Percentiles rank a stretch among this genome's conserved stretches.
phyloP scores from a whole-genome alignment of 1,140 invertebrate species.

The Macrotrachela quadricornifera region DNA sequence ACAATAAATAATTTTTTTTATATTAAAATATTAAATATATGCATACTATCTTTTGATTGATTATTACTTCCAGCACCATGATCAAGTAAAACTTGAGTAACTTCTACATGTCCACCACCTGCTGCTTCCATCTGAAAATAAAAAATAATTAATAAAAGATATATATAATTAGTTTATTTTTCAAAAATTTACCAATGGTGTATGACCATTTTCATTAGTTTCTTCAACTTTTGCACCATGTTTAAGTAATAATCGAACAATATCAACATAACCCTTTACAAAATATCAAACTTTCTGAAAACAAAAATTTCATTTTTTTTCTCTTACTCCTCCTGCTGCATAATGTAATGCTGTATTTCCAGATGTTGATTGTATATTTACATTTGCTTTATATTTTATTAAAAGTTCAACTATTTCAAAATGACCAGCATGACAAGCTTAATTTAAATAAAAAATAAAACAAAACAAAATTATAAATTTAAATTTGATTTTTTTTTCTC shows the following conservation, averaged over 20 bases:
- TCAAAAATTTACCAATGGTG: constrained; percentile 88
- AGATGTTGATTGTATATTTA: constrained; percentile 73
- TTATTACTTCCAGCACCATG: constrained; percentile 39
- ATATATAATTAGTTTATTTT: constrained; percentile 32
- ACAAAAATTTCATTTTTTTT: too few species aligned
- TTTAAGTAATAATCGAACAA: constrained; percentile 37
- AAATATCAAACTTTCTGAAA: too few species aligned
- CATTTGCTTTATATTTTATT: constrained; percentile 71
- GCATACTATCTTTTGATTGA: constrained; percentile 73
- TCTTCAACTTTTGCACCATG: constrained; percentile 60
- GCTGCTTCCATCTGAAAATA: constrained; percentile 97
- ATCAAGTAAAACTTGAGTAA: constrained; percentile 42
- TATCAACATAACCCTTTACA: constrained; percentile 77
- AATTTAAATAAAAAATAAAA: too few species aligned
- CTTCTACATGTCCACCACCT: constrained; percentile 61
- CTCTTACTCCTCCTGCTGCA: too few species aligned
- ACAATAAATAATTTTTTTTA: constrained; percentile 66
- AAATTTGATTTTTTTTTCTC: too few species aligned
- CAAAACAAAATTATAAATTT: too few species aligned
- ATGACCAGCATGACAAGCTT: constrained; percentile 87
- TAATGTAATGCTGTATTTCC: constrained; percentile 93
- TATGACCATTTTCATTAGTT: constrained; percentile 96
- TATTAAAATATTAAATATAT: constrained; percentile 82
- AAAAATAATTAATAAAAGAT: constrained; percentile 48
- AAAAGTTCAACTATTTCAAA: constrained; percentile 76